These are phyloP conservation scores for Hypena proboscidalis DNA, from an alignment of 2,888 invertebrate species.

Conservation along the genomic window DNA sequence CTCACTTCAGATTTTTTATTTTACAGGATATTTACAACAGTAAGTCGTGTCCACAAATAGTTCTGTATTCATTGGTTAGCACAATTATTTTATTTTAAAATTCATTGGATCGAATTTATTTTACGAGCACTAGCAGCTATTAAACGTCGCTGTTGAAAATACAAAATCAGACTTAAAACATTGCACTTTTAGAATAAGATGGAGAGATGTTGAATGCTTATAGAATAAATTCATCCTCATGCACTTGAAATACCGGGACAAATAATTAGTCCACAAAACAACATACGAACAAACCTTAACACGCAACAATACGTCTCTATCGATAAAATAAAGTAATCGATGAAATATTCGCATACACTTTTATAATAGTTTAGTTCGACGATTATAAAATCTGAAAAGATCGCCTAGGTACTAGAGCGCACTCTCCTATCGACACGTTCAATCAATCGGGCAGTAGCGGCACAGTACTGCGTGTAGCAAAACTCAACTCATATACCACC, in stretches of 20 bases:
- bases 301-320: slow-evolving; percentile 52
- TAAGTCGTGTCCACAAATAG: slow-evolving; percentile 55
- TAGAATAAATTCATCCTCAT: slow-evolving; percentile 38
- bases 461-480: slow-evolving; percentile 40
- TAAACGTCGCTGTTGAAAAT: slow-evolving; percentile 14
- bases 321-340: slow-evolving; percentile 50
- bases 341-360: slow-evolving; percentile 52
- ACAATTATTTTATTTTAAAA: slow-evolving; percentile 51
- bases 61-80: slow-evolving; percentile 64
- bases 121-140: slow-evolving; percentile 43
- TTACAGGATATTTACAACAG: slow-evolving; percentile 76
- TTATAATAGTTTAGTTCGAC: slow-evolving; percentile 57
- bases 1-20: slow-evolving; percentile 60
- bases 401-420: slow-evolving; percentile 47
- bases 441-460: slow-evolving; percentile 32
- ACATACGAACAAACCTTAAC: slow-evolving; percentile 52
- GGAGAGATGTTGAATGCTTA: slow-evolving; percentile 13
- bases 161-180: slow-evolving; percentile 30
- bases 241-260: slow-evolving; percentile 25
- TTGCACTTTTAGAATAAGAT: slow-evolving; percentile 26
- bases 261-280: slow-evolving; percentile 41
- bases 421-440: slow-evolving; percentile 42
- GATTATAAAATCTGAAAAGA: slow-evolving; percentile 49
- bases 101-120: slow-evolving; percentile 51
- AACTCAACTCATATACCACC: slow-evolving; percentile 22